These are phyloP conservation scores for Cataglyphis cursor DNA, from an alignment of 2,888 invertebrate genomes.

Conservation along the genomic window DNA sequence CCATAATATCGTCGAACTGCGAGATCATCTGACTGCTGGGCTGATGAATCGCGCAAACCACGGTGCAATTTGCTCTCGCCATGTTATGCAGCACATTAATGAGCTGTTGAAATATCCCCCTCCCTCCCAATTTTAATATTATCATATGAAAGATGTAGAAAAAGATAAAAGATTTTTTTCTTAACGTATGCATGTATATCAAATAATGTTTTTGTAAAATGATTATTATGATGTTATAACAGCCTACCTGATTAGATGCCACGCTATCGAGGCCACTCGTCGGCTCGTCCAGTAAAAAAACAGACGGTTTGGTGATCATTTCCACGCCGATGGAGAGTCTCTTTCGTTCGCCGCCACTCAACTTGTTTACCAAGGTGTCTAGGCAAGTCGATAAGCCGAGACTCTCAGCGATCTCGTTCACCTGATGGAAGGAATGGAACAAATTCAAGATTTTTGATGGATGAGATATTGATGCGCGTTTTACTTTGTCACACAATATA, in stretches of 20 bases:
- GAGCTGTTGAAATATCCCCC: conserved; percentile 84
- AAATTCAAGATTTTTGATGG: background rate
- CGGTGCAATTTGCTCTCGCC: conserved; percentile 90
- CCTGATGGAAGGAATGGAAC: conserved; percentile 82
- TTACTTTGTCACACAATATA: background rate
- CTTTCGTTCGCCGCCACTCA: conserved; percentile 89
- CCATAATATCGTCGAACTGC: conserved; percentile 91
- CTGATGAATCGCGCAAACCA: conserved; percentile 93
- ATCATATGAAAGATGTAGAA: background rate
- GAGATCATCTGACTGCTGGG: conserved; percentile 92
- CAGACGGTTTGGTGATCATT: conserved; percentile 89
- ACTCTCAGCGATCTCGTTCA: conserved; percentile 87
- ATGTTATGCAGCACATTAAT: conserved; percentile 89
- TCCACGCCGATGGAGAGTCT: conserved; percentile 89
- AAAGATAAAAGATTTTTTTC: background rate
- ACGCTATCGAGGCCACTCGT: conserved; percentile 90
- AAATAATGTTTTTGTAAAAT: background rate
- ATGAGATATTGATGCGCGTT: background rate
- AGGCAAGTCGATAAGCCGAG: conserved; percentile 87
- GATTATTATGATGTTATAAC: background rate
- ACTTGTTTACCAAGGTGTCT: conserved; percentile 87
- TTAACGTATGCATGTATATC: background rate
- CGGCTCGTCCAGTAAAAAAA: conserved; percentile 90
- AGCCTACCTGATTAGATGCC: conserved; percentile 89
- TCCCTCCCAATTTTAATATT: background rate